A percentile compares a stretch with the other conserved stretches of the same genome.
These are phyloP conservation scores for Polypterus bichir DNA, from an alignment of 2,113 vertebrate genomes.

Conservation along the genomic window DNA sequence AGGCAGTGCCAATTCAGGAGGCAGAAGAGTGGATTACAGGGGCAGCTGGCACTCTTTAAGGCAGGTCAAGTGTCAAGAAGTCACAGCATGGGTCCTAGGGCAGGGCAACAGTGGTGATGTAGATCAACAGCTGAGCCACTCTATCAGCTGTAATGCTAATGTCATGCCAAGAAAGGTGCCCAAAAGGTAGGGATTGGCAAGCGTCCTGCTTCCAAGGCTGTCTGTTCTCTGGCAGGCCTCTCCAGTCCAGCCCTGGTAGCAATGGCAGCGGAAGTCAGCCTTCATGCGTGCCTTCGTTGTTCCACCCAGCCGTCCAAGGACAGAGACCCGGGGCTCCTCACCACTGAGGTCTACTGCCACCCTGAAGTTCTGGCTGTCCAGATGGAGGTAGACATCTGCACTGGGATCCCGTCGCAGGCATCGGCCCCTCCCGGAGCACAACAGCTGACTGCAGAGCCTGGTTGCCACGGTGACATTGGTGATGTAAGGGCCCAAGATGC, in stretches of 20 bases:
- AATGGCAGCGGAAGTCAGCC: slow-evolving; percentile 67
- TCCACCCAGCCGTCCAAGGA: slow-evolving; percentile 31
- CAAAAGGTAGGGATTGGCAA: too few species aligned
- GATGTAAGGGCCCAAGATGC: slow-evolving; percentile 66
- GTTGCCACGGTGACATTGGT: slow-evolving; percentile 71
- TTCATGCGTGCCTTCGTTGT: slow-evolving; percentile 25
- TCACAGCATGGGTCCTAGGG: too few species aligned
- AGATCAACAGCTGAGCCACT: too few species aligned
- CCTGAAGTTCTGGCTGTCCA: slow-evolving; percentile 49
- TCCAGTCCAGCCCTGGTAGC: slow-evolving; percentile 66
- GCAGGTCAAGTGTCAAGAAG: too few species aligned
- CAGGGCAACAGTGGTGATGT: too few species aligned
- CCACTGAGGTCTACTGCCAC: slow-evolving; percentile 35
- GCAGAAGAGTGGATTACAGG: too few species aligned
- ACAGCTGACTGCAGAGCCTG: slow-evolving; percentile 56
- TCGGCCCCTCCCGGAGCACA: slow-evolving; percentile 68
- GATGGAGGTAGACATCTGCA: slow-evolving; percentile 55
- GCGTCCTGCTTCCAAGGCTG: slow-evolving; percentile 28
- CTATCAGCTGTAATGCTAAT: too few species aligned
- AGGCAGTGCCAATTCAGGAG: too few species aligned
- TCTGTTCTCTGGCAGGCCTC: slow-evolving; percentile 30
- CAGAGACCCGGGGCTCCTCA: slow-evolving; percentile 29
- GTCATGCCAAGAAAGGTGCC: too few species aligned
- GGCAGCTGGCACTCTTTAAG: too few species aligned
- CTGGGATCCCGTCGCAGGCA: slow-evolving; percentile 50